Conservation (phyloP, 2,888 invertebrate genomes). For the Hypercompe scribonia region DNA sequence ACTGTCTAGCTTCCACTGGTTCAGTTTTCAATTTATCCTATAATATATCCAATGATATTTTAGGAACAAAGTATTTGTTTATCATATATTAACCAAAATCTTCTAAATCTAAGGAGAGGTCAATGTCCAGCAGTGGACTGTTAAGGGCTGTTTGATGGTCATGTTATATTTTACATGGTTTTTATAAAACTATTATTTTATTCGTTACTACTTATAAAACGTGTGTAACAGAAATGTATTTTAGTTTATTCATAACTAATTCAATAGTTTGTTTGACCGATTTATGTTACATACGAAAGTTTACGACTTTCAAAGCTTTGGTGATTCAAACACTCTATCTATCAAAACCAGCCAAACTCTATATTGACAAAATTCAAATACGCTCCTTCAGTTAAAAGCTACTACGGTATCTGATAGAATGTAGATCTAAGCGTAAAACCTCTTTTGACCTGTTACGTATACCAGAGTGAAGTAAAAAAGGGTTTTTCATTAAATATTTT, state of each 20-base stretch:
- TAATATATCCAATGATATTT: background rate
- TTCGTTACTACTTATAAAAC: too few relatives aligned
- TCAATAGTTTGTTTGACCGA: background rate
- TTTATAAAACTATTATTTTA: background rate
- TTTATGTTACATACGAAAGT: background rate
- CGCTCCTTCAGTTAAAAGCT: conserved; percentile 30
- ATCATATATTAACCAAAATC: too few relatives aligned
- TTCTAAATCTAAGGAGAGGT: too few relatives aligned
- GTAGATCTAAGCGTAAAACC: background rate
- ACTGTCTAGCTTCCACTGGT: too few relatives aligned
- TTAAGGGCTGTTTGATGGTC: too few relatives aligned
- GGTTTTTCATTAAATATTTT: conserved; percentile 53
- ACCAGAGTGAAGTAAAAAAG: conserved; percentile 31
- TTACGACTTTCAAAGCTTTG: background rate
- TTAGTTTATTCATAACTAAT: too few relatives aligned
- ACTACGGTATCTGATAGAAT: background rate
- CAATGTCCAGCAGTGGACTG: too few relatives aligned
- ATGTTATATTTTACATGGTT: background rate
- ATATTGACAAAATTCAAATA: conserved; percentile 34
- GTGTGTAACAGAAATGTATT: background rate
- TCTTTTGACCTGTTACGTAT: conserved; percentile 18
- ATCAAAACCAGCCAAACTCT: conserved; percentile 12
- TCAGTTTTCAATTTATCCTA: too few relatives aligned
- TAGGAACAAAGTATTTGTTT: background rate
- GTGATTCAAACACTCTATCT: background rate